Conservation (phyloP, 1,140 invertebrate genomes). For the Lepidurus packardi region DNA sequence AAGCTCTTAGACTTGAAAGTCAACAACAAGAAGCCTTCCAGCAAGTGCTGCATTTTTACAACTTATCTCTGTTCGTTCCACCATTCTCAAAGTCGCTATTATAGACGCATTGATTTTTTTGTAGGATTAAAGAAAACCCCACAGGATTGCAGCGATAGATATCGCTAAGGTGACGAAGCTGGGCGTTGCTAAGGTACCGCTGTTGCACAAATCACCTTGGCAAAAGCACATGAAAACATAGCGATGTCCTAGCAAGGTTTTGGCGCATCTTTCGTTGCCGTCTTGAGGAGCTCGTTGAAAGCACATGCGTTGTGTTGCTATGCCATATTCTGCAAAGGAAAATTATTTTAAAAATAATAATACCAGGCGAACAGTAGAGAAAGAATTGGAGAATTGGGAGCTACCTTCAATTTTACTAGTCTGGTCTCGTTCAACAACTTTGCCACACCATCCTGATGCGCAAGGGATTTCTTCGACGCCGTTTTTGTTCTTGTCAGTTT, state of each 20-base stretch:
- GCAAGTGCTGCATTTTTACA: background rate
- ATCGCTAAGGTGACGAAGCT: constrained; percentile 20
- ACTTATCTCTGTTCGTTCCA: background rate
- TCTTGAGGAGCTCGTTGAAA: constrained; percentile 77
- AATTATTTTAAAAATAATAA: constrained; percentile 28
- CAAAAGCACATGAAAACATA: constrained; percentile 84
- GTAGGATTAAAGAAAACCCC: background rate
- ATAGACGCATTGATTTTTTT: background rate
- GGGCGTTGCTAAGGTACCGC: constrained; percentile 22
- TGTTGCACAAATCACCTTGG: constrained; percentile 80
- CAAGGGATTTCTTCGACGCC: constrained; percentile 73
- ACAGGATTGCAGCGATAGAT: background rate
- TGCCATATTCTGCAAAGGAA: constrained; percentile 67
- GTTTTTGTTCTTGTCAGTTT: constrained; percentile 34
- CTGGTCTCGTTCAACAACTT: constrained; percentile 68
- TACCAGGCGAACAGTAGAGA: background rate
- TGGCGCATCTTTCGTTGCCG: constrained; percentile 78
- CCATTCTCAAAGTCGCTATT: background rate
- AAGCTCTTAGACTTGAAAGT: background rate
- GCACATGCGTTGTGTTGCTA: constrained; percentile 78
- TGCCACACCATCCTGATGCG: constrained; percentile 87
- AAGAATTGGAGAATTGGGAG: constrained; percentile 27
- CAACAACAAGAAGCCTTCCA: background rate
- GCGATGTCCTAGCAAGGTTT: constrained; percentile 68
- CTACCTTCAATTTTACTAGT: constrained; percentile 30